Conservation (phyloP, 2,888 invertebrate species). For the Xanthorhoe designata region DNA sequence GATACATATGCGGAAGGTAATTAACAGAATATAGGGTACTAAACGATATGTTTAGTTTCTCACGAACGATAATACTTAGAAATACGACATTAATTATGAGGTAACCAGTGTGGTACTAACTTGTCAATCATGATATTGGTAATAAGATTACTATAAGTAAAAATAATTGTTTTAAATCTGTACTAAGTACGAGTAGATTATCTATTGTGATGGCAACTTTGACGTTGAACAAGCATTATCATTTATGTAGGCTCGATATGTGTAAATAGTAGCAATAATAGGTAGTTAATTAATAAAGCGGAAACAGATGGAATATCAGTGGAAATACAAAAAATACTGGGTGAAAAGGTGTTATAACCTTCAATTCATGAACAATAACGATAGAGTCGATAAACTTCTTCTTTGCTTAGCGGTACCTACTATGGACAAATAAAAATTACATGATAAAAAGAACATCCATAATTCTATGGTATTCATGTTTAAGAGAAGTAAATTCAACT, state of each 20-base stretch:
- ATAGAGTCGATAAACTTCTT: background rate
- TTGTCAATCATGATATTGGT: background rate
- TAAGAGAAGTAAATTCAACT: conserved; percentile 4
- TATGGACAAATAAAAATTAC: background rate
- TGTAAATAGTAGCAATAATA: too few species aligned
- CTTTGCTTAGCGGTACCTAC: background rate
- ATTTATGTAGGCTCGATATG: too few species aligned
- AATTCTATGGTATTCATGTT: conserved; percentile 8
- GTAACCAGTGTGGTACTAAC: background rate
- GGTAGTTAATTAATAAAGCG: too few species aligned
- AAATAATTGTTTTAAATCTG: too few species aligned
- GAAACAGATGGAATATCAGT: too few species aligned
- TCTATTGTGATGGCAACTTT: too few species aligned
- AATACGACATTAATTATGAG: background rate
- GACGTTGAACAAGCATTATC: too few species aligned
- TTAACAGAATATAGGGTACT: conserved; percentile 26
- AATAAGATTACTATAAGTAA: background rate
- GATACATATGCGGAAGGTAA: conserved; percentile 39
- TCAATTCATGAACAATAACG: too few species aligned
- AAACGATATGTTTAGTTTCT: conserved; percentile 13
- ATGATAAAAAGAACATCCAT: background rate
- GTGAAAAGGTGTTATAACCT: too few species aligned
- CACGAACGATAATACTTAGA: conserved; percentile 15
- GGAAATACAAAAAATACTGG: too few species aligned
- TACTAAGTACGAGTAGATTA: too few species aligned